A percentile compares a stretch with the other conserved stretches of the same genome.
phyloP scores from a whole-genome alignment of 2,888 invertebrate species.

The Apodemia duryi region DNA sequence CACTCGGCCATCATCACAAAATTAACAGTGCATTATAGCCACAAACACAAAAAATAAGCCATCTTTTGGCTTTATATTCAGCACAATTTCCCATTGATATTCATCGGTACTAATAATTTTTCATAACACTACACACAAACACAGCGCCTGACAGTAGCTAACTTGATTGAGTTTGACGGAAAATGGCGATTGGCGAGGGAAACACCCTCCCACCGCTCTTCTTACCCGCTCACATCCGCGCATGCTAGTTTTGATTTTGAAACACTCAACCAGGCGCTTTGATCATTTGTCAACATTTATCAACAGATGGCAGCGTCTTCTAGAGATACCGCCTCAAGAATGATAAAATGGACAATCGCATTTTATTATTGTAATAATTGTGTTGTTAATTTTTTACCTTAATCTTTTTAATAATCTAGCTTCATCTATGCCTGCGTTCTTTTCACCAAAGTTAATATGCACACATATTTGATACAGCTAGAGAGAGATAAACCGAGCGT shows the following conservation, averaged over 20 bases:
- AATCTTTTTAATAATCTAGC: no score
- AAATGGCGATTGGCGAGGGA: slow-evolving; percentile 68
- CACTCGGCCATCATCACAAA: slow-evolving; percentile 77
- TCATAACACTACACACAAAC: slow-evolving; percentile 78
- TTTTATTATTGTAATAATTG: no score
- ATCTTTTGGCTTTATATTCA: slow-evolving; percentile 72
- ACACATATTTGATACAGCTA: no score
- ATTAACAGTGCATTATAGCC: slow-evolving; percentile 71
- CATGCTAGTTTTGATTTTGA: background rate
- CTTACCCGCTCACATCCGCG: slow-evolving; percentile 48
- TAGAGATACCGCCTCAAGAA: background rate
- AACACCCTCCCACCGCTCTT: slow-evolving; percentile 50
- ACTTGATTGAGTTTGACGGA: slow-evolving; percentile 75
- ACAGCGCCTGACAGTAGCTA: slow-evolving; percentile 77
- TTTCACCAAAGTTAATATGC: no score
- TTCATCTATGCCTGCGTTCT: no score
- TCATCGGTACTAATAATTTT: slow-evolving; percentile 75
- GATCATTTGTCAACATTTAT: background rate
- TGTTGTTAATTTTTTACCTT: no score
- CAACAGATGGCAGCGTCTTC: slow-evolving; percentile 10
- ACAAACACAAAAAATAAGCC: slow-evolving; percentile 75
- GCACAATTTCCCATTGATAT: slow-evolving; percentile 77
- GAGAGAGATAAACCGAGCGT: no score
- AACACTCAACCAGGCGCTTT: slow-evolving; percentile 1
- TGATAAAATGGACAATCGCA: background rate